Evolutionary conservation across 2,113 vertebrate genomes (phyloP), one percentile per base, ranked within the genome.

Genomic region (Ceuthmochares aereus): DNA sequence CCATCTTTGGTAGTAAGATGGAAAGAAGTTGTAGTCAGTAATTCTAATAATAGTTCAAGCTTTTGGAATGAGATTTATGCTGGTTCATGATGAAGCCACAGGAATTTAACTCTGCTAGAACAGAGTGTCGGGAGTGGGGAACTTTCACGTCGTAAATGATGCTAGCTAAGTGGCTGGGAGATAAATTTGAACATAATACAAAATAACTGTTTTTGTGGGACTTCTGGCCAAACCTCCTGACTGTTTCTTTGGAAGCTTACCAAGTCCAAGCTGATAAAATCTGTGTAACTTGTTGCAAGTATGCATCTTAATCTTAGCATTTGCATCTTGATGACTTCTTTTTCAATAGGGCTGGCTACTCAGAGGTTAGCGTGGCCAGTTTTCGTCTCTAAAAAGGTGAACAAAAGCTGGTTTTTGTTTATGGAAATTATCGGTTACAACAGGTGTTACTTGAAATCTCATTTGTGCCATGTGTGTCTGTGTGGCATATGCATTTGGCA

Each of bases 361-460:
- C 2, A 8, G 23, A 42, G 32, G 30, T 78, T 89, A 23, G 36
- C 60, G 15, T 59, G 45, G 43, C 29, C 29, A 16, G 20, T 92
- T 74, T 36, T 69, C 21, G 4, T 32, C 23, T 69, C 40, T 85
- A 25, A 67, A 66, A 9, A 84, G 49, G 16, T 25, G 84, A 82
- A 91, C 40, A 85, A 68, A 89, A 85, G 30, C 66, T 76, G 26
- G 25, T 87, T 68, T 32, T 73, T 29, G 16, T 76, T 76, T 10
- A 37, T 67, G 37, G 68, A 68, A 90, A 84, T 79, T 30, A 72
- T 11, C 37, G 59, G 34, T 75, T 93, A 40, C 18, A 85, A 25
- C 69, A 89, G 87, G 92, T 89, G 84, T 69, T 51, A 49, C 12
- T 73, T 90, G 67, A 84, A 91, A 49, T 88, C 59, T 83, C 27